Conservation (phyloP, 2,888 invertebrate species). For the Hirtodrosophila confusa region DNA sequence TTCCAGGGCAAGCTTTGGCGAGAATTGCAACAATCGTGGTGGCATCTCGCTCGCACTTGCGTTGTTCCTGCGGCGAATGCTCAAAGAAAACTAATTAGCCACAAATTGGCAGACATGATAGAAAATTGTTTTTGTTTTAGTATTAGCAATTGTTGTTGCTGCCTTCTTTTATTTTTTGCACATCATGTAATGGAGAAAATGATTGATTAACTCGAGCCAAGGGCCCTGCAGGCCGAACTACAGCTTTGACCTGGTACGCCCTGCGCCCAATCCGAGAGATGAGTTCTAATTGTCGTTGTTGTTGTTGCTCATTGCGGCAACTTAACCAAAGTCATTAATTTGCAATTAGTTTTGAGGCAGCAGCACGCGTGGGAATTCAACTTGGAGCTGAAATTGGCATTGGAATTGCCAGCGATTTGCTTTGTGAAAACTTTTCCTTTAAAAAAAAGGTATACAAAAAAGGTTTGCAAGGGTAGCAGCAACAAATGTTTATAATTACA, state of each 20-base stretch:
- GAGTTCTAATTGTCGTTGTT: slow-evolving; percentile 55
- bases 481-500: slow-evolving; percentile 57
- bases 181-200: slow-evolving; percentile 71
- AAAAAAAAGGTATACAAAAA: slow-evolving; percentile 3
- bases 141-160: slow-evolving; percentile 3
- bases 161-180: slow-evolving; percentile 29
- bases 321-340: slow-evolving; percentile 74
- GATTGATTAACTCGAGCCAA: slow-evolving; percentile 66
- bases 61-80: slow-evolving; percentile 41
- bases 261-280: slow-evolving; percentile 36
- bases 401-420: slow-evolving; percentile 59
- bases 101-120: slow-evolving; percentile 64
- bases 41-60: slow-evolving; percentile 32
- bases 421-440: slow-evolving; percentile 39
- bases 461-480: slow-evolving; percentile 25
- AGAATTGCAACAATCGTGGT: slow-evolving; percentile 31
- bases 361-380: slow-evolving; percentile 75
- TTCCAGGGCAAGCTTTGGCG: slow-evolving; percentile 18
- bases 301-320: slow-evolving; percentile 44
- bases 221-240: slow-evolving; percentile 28
- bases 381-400: slow-evolving; percentile 44
- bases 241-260: slow-evolving; percentile 23
- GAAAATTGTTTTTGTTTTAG: slow-evolving; percentile 38
- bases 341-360: slow-evolving; percentile 74
- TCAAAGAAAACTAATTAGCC: slow-evolving; percentile 67